Base-by-base conservation (phyloP, 1,140 invertebrate species). In the Caerostris extrusa region DNA sequence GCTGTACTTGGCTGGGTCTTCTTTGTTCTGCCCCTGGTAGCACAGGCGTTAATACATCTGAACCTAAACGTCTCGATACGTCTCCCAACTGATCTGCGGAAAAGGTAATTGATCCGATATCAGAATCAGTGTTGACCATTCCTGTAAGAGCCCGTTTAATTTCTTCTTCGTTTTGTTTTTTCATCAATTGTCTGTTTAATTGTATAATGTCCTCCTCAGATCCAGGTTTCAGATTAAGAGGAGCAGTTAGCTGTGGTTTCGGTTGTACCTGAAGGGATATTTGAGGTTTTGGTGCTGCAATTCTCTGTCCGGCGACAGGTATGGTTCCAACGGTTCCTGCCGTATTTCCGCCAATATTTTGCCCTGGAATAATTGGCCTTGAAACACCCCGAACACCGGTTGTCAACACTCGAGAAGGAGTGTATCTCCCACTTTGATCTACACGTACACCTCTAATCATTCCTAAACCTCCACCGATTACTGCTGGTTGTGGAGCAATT, bases 151-250 rank as follows among this genome's bases (percentile, higher is more conserved):
- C 53, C 64, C 56, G 1, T 12, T 50, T 61, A 4, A 87, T 12
- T 53, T 57, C 85, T 10, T 60, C 57, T 50, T 61, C 57, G 7
- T 12, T 57, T 64, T 87, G 85, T 14, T 0, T 87, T 53, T 87
- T 12, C 17, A 86, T 86, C 0, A 87, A 14, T 50, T 87, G 85
- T 19, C 85, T 87, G 85, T 87, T 87, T 14, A 87, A 17, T 64
- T 50, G 5, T 64, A 12, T 64, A 12, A 87, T 87, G 19, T 64
- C 81, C 12, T 19, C 7, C 8, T 19, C 7, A 83, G 7, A 14
- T 55, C 86, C n/a, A 5, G 12, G 17, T 64, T 56, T 87, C 14
- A 3, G 19, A 87, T 3, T 34, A 34, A 12, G 34, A 34, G 34
- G 34, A 34, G 50, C 19, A 10, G 71, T 5, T 0, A 34, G 34